phyloP scores from a whole-genome alignment of 1,140 invertebrate genomes.

The Leptinotarsa undecemlineata region DNA sequence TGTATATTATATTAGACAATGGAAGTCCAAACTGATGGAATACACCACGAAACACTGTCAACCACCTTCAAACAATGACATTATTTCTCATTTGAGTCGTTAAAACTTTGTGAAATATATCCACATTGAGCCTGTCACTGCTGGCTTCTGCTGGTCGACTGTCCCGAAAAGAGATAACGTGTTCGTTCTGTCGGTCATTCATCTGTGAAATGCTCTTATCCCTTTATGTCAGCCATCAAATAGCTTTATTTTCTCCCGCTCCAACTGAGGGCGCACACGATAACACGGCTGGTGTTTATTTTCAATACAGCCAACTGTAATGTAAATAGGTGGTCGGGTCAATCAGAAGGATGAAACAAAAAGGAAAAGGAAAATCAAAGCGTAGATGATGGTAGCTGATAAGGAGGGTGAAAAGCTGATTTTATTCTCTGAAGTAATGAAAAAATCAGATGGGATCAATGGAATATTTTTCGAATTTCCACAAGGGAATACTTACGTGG shows the following conservation, averaged over 20 bases:
- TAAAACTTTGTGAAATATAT: too few relatives aligned
- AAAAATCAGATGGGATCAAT: too few relatives aligned
- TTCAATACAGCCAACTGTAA: constrained; percentile 10
- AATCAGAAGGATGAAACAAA: constrained; percentile 10
- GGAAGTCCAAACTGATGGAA: too few relatives aligned
- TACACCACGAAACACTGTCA: too few relatives aligned
- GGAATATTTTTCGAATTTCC: too few relatives aligned
- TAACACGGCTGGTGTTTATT: constrained; percentile 7
- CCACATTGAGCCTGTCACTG: too few relatives aligned
- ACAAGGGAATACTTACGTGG: too few relatives aligned
- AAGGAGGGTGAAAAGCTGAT: too few relatives aligned
- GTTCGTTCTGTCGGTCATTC: background rate
- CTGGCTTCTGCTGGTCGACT: background rate
- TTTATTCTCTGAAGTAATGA: too few relatives aligned
- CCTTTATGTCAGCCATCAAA: constrained; percentile 18
- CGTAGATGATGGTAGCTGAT: background rate
- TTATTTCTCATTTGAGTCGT: too few relatives aligned
- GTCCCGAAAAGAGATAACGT: constrained; percentile 10
- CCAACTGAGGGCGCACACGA: background rate
- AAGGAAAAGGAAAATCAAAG: background rate
- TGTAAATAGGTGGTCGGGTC: constrained; percentile 9
- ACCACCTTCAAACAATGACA: too few relatives aligned
- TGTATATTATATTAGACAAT: too few relatives aligned
- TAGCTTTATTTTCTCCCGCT: constrained; percentile 2
- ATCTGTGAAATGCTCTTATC: constrained; percentile 9